A percentile compares a stretch with the other conserved stretches of the same genome.
Evolutionary conservation across 2,888 invertebrate species (phyloP).

Genomic region (Drosophila kambysellisi): DNA sequence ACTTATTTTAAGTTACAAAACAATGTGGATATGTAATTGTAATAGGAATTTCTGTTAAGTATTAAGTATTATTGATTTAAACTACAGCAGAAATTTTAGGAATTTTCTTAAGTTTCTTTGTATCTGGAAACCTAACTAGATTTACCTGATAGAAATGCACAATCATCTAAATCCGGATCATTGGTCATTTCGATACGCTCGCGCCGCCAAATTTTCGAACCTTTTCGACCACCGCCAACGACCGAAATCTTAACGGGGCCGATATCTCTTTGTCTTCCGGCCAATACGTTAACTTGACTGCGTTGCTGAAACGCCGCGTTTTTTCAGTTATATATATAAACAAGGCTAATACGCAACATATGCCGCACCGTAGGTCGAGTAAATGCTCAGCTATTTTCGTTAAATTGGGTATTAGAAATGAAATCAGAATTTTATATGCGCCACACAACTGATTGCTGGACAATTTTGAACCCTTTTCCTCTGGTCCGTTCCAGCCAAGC

Average conservation of each 20-base stretch:
- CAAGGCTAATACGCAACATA: slow-evolving; percentile 16
- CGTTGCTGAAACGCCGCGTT: slow-evolving; percentile 67
- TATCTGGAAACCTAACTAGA: background rate
- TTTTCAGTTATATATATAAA: background rate
- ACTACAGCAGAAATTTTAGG: background rate
- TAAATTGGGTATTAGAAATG: slow-evolving; percentile 7
- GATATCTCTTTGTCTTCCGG: slow-evolving; percentile 84
- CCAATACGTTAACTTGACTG: slow-evolving; percentile 83
- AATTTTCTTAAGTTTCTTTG: background rate
- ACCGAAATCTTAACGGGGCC: slow-evolving; percentile 86
- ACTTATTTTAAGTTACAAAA: too few species aligned
- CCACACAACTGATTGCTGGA: slow-evolving; percentile 24
- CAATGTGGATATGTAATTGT: background rate
- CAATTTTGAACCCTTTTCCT: slow-evolving; percentile 47
- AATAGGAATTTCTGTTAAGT: background rate
- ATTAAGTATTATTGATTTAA: background rate
- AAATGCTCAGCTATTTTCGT: slow-evolving; percentile 18
- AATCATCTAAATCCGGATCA: slow-evolving; percentile 96
- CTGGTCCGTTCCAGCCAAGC: slow-evolving; percentile 29
- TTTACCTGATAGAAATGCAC: slow-evolving; percentile 95
- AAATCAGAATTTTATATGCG: slow-evolving; percentile 55
- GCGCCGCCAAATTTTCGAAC: slow-evolving; percentile 85
- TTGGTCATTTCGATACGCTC: slow-evolving; percentile 90
- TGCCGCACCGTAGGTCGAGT: background rate
- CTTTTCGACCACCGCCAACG: slow-evolving; percentile 85